These are phyloP conservation scores for Nannoperca australis DNA, from an alignment of 2,797 vertebrate genomes.

Conservation along the genomic window DNA sequence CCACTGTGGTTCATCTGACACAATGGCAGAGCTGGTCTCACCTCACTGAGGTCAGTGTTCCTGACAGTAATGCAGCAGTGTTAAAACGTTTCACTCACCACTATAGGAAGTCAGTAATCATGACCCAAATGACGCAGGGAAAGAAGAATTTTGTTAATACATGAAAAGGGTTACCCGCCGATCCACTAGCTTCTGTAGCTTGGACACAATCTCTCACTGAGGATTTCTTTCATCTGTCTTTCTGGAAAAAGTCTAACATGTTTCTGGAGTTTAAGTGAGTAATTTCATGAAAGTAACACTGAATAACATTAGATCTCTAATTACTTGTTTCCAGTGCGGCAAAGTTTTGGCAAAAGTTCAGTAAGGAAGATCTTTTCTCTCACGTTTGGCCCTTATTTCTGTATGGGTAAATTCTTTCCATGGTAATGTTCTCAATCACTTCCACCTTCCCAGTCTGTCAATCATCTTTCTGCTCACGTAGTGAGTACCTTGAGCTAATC, in stretches of 20 bases:
- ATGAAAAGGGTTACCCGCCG: not conserved
- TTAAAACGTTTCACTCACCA: not conserved
- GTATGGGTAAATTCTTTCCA: not conserved
- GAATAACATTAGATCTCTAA: not conserved
- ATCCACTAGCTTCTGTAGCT: not conserved
- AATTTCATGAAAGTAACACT: not conserved
- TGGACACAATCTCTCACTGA: not conserved
- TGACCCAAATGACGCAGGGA: too few species aligned
- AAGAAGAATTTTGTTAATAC: too few species aligned
- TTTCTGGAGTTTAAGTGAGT: not conserved
- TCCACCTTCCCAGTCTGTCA: not conserved
- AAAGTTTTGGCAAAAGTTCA: not conserved
- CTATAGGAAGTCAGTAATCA: not conserved
- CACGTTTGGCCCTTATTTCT: not conserved
- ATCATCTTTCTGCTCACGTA: not conserved
- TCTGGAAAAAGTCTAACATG: not conserved
- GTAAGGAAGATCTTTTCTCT: not conserved
- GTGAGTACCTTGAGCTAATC: not conserved
- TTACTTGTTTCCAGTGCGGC: not conserved
- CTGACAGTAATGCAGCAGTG: not conserved
- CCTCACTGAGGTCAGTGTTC: not conserved
- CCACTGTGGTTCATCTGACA: not conserved
- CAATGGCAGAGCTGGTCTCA: not conserved
- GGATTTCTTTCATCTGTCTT: not conserved
- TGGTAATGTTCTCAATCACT: too few species aligned